Evolutionary conservation across 2,113 vertebrate species (phyloP).

Genomic region (Protomyctophum bolini): DNA sequence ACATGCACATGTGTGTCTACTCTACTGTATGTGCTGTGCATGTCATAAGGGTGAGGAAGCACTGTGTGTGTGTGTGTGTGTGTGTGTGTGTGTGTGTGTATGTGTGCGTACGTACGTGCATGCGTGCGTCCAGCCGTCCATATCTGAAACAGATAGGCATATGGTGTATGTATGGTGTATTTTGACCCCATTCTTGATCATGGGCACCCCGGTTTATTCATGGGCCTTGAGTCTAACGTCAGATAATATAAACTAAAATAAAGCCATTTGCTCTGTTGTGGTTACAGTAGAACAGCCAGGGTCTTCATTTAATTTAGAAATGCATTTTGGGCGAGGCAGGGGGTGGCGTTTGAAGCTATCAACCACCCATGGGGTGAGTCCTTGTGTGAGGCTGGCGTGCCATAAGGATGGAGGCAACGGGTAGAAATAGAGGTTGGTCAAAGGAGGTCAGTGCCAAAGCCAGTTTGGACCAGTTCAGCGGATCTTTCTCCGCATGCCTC

Average conservation of each 20-base stretch:
- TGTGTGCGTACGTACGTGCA: conserved; percentile 6
- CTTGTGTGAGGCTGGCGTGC: conserved; percentile 47
- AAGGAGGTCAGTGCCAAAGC: conserved; percentile 40
- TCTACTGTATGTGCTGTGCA: conserved; percentile 25
- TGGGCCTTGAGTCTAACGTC: conserved; percentile 40
- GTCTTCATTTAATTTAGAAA: conserved; percentile 70
- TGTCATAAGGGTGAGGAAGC: not conserved
- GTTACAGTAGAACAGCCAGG: conserved; percentile 60
- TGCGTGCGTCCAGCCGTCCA: not conserved
- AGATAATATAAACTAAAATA: conserved; percentile 67
- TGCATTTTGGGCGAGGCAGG: conserved; percentile 60
- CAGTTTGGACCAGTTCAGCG: conserved; percentile 48
- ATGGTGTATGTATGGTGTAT: not conserved
- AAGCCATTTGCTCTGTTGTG: conserved; percentile 41
- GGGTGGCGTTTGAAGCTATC: conserved; percentile 57
- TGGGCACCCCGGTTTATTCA: not conserved
- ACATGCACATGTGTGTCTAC: conserved; percentile 24
- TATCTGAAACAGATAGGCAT: conserved; percentile 6
- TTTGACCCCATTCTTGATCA: conserved; percentile 12
- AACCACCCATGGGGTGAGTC: conserved; percentile 58
- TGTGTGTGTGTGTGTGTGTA: conserved; percentile 8
- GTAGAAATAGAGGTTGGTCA: not conserved
- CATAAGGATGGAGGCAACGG: conserved; percentile 31
- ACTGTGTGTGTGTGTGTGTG: conserved; percentile 9
- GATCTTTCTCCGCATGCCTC: conserved; percentile 25